These are phyloP conservation scores for Peromyscus melanophrys DNA, from an alignment of 2,797 vertebrate genomes.

Conservation along the genomic window DNA sequence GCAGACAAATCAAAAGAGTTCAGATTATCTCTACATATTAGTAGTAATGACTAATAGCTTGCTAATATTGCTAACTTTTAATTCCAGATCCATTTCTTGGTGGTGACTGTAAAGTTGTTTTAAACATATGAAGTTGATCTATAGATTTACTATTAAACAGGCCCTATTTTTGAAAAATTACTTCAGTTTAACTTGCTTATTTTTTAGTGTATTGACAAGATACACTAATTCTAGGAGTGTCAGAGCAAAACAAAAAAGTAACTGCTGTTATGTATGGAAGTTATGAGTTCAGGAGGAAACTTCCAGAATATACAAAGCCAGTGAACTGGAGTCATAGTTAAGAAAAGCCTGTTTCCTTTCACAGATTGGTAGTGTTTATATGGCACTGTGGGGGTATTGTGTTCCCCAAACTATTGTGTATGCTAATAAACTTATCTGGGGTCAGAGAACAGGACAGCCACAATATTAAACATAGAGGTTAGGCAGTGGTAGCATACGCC, in stretches of 20 bases:
- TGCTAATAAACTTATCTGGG: too few relatives aligned
- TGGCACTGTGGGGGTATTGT: too few relatives aligned
- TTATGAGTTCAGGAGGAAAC: constrained; percentile 24
- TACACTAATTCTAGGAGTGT: not conserved
- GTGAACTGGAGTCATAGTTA: not conserved
- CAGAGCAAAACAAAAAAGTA: constrained; percentile 38
- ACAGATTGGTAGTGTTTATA: not conserved
- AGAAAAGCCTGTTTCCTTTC: constrained; percentile 26
- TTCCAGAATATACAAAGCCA: constrained; percentile 28
- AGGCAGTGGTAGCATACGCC: too few relatives aligned
- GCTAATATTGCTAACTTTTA: not conserved
- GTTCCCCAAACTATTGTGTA: too few relatives aligned
- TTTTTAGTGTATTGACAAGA: constrained; percentile 46
- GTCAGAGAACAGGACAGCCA: too few relatives aligned
- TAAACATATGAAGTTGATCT: not conserved
- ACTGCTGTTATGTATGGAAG: not conserved
- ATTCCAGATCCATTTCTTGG: not conserved
- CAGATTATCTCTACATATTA: not conserved
- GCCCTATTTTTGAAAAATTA: constrained; percentile 12
- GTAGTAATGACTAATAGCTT: not conserved
- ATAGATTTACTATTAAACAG: not conserved
- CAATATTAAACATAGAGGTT: too few relatives aligned
- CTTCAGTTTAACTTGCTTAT: constrained; percentile 51
- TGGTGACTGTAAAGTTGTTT: not conserved
- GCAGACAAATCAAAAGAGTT: not conserved